Evolutionary conservation across 2,888 invertebrate species (phyloP).

Genomic region (Gymnosoma rotundatum): DNA sequence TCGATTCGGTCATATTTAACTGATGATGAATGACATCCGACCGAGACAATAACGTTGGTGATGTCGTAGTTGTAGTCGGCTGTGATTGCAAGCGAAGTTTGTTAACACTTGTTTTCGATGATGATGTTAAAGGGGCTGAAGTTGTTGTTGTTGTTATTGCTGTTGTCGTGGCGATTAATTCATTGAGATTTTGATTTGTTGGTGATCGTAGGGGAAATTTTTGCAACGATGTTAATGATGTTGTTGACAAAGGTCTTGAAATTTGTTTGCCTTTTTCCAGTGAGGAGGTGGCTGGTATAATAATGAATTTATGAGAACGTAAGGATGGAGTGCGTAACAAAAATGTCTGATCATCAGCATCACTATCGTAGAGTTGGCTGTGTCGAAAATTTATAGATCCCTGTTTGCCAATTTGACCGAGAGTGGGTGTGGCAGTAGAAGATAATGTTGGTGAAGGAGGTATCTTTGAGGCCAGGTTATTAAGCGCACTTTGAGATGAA

Average conservation of each 20-base stretch:
- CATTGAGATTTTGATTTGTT: slow-evolving; percentile 59
- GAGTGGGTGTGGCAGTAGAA: slow-evolving; percentile 71
- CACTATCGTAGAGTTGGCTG: slow-evolving; percentile 78
- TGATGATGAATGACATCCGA: slow-evolving; percentile 71
- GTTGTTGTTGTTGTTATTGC: slow-evolving; percentile 16
- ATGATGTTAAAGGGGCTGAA: slow-evolving; percentile 7
- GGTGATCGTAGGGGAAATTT: slow-evolving; percentile 65
- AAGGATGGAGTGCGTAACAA: slow-evolving; percentile 78
- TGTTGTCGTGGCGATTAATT: slow-evolving; percentile 41
- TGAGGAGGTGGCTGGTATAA: slow-evolving; percentile 77
- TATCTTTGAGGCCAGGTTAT: slow-evolving; percentile 53
- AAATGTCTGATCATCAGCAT: slow-evolving; percentile 79
- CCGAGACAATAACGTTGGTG: slow-evolving; percentile 57
- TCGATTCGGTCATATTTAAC: slow-evolving; percentile 59
- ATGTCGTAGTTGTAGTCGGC: slow-evolving; percentile 55
- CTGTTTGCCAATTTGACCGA: slow-evolving; percentile 72
- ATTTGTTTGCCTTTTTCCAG: slow-evolving; percentile 68
- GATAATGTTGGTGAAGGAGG: slow-evolving; percentile 41
- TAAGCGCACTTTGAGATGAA: slow-evolving; percentile 74
- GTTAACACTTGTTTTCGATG: slow-evolving; percentile 26
- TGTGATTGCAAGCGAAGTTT: slow-evolving; percentile 47
- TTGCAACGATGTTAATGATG: slow-evolving; percentile 74
- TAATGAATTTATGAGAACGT: slow-evolving; percentile 80
- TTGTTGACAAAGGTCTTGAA: slow-evolving; percentile 75
- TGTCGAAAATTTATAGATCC: slow-evolving; percentile 74